A percentile compares a stretch with the other conserved stretches of the same genome.
Evolutionary conservation across 1,140 invertebrate genomes (phyloP).

Genomic region (Chymomyza costata): DNA sequence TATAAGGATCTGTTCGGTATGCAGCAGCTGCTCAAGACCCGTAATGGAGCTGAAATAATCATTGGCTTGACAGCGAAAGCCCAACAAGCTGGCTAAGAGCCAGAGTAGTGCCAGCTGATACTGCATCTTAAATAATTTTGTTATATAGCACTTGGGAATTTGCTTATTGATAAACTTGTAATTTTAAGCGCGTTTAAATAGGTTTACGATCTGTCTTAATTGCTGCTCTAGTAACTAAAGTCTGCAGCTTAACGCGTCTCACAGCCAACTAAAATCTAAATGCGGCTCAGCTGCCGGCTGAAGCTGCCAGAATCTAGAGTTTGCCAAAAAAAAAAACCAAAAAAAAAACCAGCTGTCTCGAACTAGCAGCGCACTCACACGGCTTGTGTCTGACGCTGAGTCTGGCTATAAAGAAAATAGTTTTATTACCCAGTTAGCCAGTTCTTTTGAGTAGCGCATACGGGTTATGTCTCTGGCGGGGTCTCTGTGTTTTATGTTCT

Average conservation of each 20-base stretch:
- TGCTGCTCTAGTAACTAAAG: no score
- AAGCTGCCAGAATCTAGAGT: no score
- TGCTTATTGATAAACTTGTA: no score
- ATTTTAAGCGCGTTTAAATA: no score
- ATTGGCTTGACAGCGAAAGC: slow-evolving; percentile 23
- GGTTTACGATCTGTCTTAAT: no score
- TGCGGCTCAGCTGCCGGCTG: slow-evolving; percentile 1
- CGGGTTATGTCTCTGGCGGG: slow-evolving; percentile 33
- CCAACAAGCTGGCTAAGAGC: slow-evolving; percentile 23
- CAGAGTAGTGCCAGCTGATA: slow-evolving; percentile 20
- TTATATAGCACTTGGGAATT: no score
- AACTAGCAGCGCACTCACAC: slow-evolving; percentile 35
- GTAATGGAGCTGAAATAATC: slow-evolving; percentile 91
- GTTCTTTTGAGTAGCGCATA: slow-evolving; percentile 47
- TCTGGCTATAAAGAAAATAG: slow-evolving; percentile 30
- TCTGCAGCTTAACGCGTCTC: slow-evolving; percentile 44
- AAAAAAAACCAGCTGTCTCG: no score
- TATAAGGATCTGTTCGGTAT: slow-evolving; percentile 90
- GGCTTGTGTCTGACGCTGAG: slow-evolving; percentile 26
- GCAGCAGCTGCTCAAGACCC: slow-evolving; percentile 89
- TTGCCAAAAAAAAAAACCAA: no score
- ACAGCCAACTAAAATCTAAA: slow-evolving; percentile 56
- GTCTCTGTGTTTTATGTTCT: slow-evolving; percentile 61
- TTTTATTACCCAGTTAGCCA: slow-evolving; percentile 29
- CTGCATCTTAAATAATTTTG: slow-evolving; percentile 1